Evolutionary conservation across 2,797 vertebrate genomes (phyloP).

Genomic region (Pseudochirops cupreus): DNA sequence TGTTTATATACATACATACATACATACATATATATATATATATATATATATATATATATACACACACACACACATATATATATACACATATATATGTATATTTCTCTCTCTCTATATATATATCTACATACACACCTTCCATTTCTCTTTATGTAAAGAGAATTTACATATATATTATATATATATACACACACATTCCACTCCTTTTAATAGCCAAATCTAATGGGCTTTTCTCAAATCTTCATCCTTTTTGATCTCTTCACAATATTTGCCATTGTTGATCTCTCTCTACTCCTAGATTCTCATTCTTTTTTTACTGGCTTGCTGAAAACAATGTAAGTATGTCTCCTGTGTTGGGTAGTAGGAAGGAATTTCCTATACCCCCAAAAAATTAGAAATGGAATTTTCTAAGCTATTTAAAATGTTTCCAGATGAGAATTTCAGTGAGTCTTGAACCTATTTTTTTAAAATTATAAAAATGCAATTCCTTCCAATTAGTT

Average conservation of each 20-base stretch:
- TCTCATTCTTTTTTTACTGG: neutral
- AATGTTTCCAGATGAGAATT: neutral
- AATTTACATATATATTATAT: too few relatives aligned
- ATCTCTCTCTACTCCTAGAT: neutral
- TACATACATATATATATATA: too few relatives aligned
- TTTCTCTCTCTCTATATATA: too few relatives aligned
- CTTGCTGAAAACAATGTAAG: neutral
- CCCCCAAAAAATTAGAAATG: neutral
- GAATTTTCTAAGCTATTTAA: neutral
- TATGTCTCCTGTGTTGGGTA: neutral
- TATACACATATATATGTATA: too few relatives aligned
- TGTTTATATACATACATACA: rapidly evolving
- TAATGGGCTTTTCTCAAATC: neutral
- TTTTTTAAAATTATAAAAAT: neutral
- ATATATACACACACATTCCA: neutral
- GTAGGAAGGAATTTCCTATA: neutral
- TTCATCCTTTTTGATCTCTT: neutral
- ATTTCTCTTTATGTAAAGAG: neutral
- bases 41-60: too few relatives aligned
- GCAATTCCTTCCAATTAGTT: neutral
- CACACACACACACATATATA: too few relatives aligned
- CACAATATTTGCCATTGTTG: neutral
- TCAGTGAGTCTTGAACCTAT: neutral
- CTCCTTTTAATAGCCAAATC: neutral
- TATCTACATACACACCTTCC: neutral